Evolutionary conservation across 2,797 vertebrate species (phyloP).

Genomic region (Acestrorhynchus altus): DNA sequence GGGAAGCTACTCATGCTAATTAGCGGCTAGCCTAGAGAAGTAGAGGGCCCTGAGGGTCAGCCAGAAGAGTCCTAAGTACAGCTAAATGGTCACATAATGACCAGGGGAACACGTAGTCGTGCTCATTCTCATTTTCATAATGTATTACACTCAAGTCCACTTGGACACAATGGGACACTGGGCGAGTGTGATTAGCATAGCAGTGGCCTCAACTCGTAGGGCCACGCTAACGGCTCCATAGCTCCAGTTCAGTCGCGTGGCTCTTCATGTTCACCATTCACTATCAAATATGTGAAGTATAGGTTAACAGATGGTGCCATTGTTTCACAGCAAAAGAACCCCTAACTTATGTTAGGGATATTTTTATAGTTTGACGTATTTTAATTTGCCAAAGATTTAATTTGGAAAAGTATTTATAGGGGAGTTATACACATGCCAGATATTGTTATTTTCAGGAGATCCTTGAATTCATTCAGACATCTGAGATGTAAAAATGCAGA

Average conservation of each 20-base stretch:
- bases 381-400: no score
- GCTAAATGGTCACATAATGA: conserved; percentile 79
- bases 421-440: no score
- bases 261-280: background rate
- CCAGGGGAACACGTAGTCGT: conserved; percentile 63
- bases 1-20: conserved; percentile 76
- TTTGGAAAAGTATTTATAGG: no score
- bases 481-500: no score
- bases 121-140: conserved; percentile 71
- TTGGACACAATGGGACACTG: conserved; percentile 50
- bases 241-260: conserved; percentile 10
- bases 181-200: conserved; percentile 45
- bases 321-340: background rate
- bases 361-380: no score
- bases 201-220: conserved; percentile 32
- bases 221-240: conserved; percentile 37
- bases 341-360: background rate
- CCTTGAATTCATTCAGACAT: no score
- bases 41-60: conserved; percentile 73
- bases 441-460: no score
- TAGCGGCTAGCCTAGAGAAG: conserved; percentile 74
- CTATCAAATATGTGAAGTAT: conserved; percentile 5
- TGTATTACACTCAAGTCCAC: conserved; percentile 71
- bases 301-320: conserved; percentile 12
- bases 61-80: conserved; percentile 69